Evolutionary conservation across 2,797 vertebrate species (phyloP).

Genomic region (Phalanger gymnotis): DNA sequence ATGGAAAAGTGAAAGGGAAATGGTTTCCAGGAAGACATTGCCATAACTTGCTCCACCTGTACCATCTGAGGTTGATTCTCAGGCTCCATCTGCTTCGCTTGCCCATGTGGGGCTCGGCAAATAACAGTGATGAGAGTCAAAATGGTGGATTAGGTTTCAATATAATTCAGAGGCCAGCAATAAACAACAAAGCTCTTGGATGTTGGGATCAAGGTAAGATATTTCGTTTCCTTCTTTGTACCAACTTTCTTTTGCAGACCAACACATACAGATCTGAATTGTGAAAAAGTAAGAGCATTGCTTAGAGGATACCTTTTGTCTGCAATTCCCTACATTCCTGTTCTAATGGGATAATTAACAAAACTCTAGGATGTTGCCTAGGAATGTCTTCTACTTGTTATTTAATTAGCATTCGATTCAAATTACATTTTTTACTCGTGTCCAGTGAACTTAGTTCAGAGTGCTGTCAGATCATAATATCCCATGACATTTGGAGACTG

Average conservation of each 20-base stretch:
- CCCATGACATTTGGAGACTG: neutral
- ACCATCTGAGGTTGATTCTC: constrained; percentile 69
- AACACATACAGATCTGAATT: constrained; percentile 29
- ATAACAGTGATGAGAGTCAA: constrained; percentile 28
- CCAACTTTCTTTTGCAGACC: constrained; percentile 35
- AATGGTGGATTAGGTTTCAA: constrained; percentile 4
- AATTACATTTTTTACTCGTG: neutral
- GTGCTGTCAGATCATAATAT: neutral
- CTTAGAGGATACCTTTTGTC: neutral
- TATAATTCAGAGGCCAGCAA: constrained; percentile 11
- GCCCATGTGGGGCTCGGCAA: neutral
- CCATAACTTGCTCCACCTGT: constrained; percentile 62
- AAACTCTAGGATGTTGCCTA: neutral
- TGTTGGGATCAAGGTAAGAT: constrained; percentile 16
- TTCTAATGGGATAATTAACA: neutral
- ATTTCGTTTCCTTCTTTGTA: neutral
- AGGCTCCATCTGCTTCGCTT: neutral
- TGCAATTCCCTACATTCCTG: neutral
- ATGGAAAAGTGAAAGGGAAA: constrained; percentile 72
- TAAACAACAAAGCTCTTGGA: constrained; percentile 47
- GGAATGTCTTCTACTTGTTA: constrained; percentile 13
- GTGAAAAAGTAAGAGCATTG: neutral
- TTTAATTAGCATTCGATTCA: neutral
- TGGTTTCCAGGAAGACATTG: constrained; percentile 70
- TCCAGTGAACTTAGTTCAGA: no score